Conservation (phyloP, 2,888 invertebrate genomes). For the Lycocerus yunnanus region DNA sequence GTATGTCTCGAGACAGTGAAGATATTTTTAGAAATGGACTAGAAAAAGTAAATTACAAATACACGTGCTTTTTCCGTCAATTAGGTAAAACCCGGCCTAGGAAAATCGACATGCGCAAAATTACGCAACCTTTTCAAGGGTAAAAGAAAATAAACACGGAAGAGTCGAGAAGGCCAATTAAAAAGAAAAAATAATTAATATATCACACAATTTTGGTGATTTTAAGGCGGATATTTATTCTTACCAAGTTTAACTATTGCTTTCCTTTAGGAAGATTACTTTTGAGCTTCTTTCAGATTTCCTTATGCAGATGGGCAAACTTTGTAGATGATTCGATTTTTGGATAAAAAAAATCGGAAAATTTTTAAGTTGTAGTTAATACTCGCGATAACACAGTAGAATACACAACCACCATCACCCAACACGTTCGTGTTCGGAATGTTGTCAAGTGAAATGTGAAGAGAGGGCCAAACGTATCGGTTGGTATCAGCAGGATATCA, state of each 20-base stretch:
- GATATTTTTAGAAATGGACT: conserved; percentile 5
- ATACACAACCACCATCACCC: neutral
- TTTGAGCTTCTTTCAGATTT: neutral
- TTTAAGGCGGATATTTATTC: neutral
- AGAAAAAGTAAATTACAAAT: neutral
- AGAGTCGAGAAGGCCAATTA: neutral
- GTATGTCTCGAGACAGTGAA: conserved; percentile 4
- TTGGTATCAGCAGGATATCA: neutral
- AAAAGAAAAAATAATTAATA: neutral
- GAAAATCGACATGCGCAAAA: neutral
- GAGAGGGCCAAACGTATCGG: neutral
- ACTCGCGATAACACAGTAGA: neutral
- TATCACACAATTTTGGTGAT: neutral
- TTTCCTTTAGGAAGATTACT: neutral
- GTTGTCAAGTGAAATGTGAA: neutral
- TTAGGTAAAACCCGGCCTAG: neutral
- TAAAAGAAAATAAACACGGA: neutral
- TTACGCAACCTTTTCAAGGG: neutral
- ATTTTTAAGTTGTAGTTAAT: neutral
- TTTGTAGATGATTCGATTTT: neutral
- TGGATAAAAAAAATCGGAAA: neutral
- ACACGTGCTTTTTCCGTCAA: conserved; percentile 12
- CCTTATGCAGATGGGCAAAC: neutral
- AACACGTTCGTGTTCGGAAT: conserved; percentile 1
- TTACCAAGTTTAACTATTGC: neutral